phyloP scores from a whole-genome alignment of 2,797 vertebrate genomes.

The Sparus aurata region DNA sequence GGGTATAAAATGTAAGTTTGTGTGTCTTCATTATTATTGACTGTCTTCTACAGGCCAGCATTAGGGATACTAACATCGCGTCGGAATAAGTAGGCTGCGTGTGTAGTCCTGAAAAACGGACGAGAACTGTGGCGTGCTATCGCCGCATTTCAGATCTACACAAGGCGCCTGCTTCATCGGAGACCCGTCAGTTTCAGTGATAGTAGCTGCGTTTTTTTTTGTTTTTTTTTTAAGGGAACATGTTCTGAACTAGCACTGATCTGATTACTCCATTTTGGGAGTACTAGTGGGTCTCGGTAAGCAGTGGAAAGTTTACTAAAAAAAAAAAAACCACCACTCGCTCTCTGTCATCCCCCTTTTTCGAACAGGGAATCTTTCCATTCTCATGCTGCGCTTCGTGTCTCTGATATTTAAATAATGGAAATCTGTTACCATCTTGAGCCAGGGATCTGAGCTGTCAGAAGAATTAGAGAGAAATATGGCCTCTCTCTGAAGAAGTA shows the following conservation, averaged over 20 bases:
- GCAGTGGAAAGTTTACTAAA: constrained; percentile 20
- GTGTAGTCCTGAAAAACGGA: constrained; percentile 55
- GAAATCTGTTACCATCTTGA: constrained; percentile 69
- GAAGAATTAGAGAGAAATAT: constrained; percentile 40
- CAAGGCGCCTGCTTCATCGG: constrained; percentile 35
- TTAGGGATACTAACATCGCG: constrained; percentile 61
- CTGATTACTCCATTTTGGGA: constrained; percentile 74
- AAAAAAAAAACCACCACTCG: constrained; percentile 33
- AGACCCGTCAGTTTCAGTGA: constrained; percentile 62
- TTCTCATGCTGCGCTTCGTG: constrained; percentile 66
- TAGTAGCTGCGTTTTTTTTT: constrained; percentile 37
- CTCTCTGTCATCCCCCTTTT: constrained; percentile 50
- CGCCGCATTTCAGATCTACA: constrained; percentile 29
- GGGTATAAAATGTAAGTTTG: constrained; percentile 80
- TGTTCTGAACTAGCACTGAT: constrained; percentile 70
- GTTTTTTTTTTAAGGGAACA: constrained; percentile 68
- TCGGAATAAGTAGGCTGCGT: constrained; percentile 45
- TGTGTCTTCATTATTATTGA: constrained; percentile 75
- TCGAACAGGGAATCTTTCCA: constrained; percentile 51
- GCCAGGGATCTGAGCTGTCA: constrained; percentile 65
- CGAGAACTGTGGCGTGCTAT: not conserved
- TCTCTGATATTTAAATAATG: constrained; percentile 66
- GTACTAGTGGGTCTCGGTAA: constrained; percentile 52
- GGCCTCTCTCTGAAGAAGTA: constrained; percentile 1
- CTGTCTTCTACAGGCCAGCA: constrained; percentile 72